Evolutionary conservation across 2,797 vertebrate genomes (phyloP).

Genomic region (Eurystomus glaucurus): DNA sequence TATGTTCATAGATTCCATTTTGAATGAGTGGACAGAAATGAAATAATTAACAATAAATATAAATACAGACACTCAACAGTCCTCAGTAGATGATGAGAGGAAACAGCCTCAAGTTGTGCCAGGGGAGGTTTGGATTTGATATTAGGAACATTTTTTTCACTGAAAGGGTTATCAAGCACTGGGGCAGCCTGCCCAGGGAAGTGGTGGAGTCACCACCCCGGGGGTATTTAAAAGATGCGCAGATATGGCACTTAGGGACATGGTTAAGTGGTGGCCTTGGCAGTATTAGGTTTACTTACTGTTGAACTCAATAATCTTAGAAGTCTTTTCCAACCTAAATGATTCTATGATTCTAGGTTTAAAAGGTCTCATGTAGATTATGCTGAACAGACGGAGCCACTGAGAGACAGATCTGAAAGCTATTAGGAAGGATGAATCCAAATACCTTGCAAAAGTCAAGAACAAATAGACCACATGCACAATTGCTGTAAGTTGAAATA

Average conservation of each 20-base stretch:
- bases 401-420: not conserved
- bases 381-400: not conserved
- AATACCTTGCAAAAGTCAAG: not conserved
- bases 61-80: not conserved
- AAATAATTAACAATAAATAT: not conserved
- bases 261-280: not conserved
- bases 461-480: not conserved
- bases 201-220: not conserved
- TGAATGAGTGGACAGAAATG: not conserved
- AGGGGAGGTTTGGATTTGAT: not conserved
- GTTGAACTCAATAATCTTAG: not conserved
- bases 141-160: not conserved
- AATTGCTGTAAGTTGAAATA: not conserved
- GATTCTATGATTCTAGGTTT: not conserved
- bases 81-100: not conserved
- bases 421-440: not conserved
- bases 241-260: not conserved
- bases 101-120: fast-evolving
- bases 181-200: not conserved
- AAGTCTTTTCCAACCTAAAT: not conserved
- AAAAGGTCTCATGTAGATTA: not conserved
- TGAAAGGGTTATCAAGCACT: not conserved
- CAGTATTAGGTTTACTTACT: not conserved
- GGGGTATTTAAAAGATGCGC: fast-evolving
- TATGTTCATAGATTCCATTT: not conserved